Base-by-base conservation (phyloP, 2,797 vertebrate species). In the Fistularia commersonii region DNA sequence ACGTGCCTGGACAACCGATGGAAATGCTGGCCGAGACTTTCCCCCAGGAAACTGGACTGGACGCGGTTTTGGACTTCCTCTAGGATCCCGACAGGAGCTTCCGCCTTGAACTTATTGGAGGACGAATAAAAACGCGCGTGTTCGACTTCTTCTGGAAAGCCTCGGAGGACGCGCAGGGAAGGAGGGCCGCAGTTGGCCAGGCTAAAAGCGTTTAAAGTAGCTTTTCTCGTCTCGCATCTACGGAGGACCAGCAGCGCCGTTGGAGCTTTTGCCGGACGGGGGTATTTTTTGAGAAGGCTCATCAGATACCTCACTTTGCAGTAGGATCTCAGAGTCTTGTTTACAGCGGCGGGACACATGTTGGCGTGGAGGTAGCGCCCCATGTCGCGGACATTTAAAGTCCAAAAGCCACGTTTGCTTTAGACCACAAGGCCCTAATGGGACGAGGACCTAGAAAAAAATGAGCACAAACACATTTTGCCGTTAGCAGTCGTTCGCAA, bases 61-160 rank as follows among this genome's bases (percentile, higher is more conserved):
- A 79, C 66, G 39, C 45, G 38, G 23, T 32, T 68, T 50, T 50
- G 55, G 31, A 57, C 33, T 6, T 81, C 74, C 53, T 81, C 63
- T 4, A 73, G 49, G 55, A 83, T 58, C 42, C 86, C 85, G 14
- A 87, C 55, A 1, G 87, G 87, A 61, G 81, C 70, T 48, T 86
- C 54, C 9, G 77, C 57, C 84, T 83, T 86, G 41, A 79, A 73
- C 36, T 64, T 69, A 5, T 74, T 58, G 11, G 87, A 83, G n/a
- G 75, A 76, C 3, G 80, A 80, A 33, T 74, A 83, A 52, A 76
- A 73, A 35, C 53, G 60, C 41, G 63, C 59, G 7, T 50, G 34
- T 51, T 52, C 79, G 2, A 36, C 32, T 39, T 64, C 53, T 59
- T 47, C 54, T 40, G 34, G 45, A 37, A 57, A 35, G 44, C 43